Evolutionary conservation across 1,140 invertebrate species (phyloP).

Genomic region (Liolophura sinensis): DNA sequence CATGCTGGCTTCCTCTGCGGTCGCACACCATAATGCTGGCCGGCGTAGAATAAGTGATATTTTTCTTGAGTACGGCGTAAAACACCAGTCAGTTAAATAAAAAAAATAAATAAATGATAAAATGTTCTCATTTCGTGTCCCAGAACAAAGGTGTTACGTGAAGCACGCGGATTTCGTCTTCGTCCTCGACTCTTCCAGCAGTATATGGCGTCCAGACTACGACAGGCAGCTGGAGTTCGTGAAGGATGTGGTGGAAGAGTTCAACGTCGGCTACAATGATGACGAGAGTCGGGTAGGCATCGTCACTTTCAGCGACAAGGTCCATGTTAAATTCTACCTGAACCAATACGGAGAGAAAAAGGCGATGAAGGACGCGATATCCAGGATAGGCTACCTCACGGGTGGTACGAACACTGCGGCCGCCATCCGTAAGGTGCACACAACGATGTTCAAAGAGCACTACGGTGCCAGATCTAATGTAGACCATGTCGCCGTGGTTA

Average conservation of each 20-base stretch:
- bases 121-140: too few relatives aligned
- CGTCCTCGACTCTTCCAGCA: conserved; percentile 49
- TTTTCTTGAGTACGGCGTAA: too few relatives aligned
- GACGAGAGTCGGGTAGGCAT: conserved; percentile 37
- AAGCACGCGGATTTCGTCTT: conserved; percentile 44
- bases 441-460: conserved; percentile 30
- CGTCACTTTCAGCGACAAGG: conserved; percentile 29
- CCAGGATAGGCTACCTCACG: conserved; percentile 30
- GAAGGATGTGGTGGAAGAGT: conserved; percentile 32
- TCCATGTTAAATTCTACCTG: conserved; percentile 26
- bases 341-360: conserved; percentile 26
- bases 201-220: conserved; percentile 48
- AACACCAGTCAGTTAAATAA: too few relatives aligned
- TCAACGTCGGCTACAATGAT: conserved; percentile 34
- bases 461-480: conserved; percentile 35
- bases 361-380: conserved; percentile 27
- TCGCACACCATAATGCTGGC: too few relatives aligned
- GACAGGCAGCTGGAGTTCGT: conserved; percentile 38
- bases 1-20: too few relatives aligned
- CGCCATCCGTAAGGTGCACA: conserved; percentile 36
- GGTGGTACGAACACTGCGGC: conserved; percentile 45
- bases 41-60: too few relatives aligned
- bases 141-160: too few relatives aligned
- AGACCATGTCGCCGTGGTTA: conserved; percentile 37
- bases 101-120: too few relatives aligned